Evolutionary conservation across 2,797 vertebrate species (phyloP), one percentile per base, ranked within the genome.

Genomic region (Mallotus villosus): DNA sequence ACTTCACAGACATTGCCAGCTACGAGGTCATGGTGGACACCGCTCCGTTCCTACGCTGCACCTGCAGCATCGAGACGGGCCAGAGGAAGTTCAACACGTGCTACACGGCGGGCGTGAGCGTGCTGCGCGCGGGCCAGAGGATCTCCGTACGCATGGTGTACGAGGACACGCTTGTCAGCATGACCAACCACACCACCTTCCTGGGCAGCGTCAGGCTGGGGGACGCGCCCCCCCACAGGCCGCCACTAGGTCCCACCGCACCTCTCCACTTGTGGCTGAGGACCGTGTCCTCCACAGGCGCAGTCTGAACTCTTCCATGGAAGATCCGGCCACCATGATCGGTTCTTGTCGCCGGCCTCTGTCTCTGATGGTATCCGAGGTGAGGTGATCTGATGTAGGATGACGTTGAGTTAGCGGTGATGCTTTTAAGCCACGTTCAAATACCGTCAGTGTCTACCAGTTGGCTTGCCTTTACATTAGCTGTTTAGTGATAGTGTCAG

Each of bases 1-100:
- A 97, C 95, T 99, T 98, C 92, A 97, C 97, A 1, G 97, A 98
- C 85, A 97, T 99, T 34, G 97, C 97, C 92, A 99, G 97, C 91
- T 98, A 98, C 22, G 97, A 98, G 88, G 95, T 99, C 88, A 95
- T 98, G 92, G 96, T 99, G 86, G 97, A 99, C 37, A 95, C 96
- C 76, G 95, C 92, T 84, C 96, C 97, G n/a, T 97, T 99, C 86
- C 94, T 99, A 70, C 96, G 97, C 62, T 99, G 97, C 87, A 99
- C 97, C 2, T 96, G 97, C 81, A 99, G 97, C 89, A 97, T 99
- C 1, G 97, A 99, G 89, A 97, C 97, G 0, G 96, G 97, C 79
- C 97, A 99, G 93, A 96, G 96, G 90, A 99, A 97, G 93, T 99
- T 98, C 93, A 99, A 99, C 89, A 99, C 97, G 49, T 99, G 97